phyloP scores from a whole-genome alignment of 2,888 invertebrate genomes.

The Tenthredo livida region DNA sequence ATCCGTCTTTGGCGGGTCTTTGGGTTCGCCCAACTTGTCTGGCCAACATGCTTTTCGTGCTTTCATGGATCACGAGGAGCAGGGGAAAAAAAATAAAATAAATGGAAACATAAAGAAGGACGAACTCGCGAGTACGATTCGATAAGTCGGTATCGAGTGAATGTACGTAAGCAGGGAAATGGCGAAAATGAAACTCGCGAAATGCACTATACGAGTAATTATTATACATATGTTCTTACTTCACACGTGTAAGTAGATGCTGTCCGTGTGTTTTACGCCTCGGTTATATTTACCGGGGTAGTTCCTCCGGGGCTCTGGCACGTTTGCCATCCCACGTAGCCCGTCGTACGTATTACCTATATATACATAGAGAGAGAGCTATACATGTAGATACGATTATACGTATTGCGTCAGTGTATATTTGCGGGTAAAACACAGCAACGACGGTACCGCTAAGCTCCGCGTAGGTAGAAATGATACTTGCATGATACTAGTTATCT shows the following conservation, averaged over 20 bases:
- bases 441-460: constrained; percentile 44
- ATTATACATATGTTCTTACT: constrained; percentile 17
- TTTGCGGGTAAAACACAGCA: constrained; percentile 43
- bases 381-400: constrained; percentile 10
- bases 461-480: constrained; percentile 54
- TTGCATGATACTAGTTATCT: constrained; percentile 63
- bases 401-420: constrained; percentile 47
- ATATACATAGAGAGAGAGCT: not conserved
- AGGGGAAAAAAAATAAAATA: not conserved
- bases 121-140: not conserved
- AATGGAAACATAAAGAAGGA: not conserved
- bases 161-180: not conserved
- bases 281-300: constrained; percentile 43
- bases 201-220: not conserved
- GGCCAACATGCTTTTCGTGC: not conserved
- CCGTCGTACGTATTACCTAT: not conserved
- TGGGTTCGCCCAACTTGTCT: constrained; percentile 20
- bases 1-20: constrained; percentile 38
- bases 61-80: not conserved
- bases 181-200: not conserved
- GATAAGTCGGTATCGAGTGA: not conserved
- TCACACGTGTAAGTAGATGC: not conserved
- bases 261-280: constrained; percentile 38
- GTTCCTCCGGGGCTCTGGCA: constrained; percentile 27
- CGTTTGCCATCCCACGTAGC: constrained; percentile 1